A percentile compares a stretch with the other conserved stretches of the same genome.
These are phyloP conservation scores for Crotalus adamanteus DNA, from an alignment of 2,797 vertebrate species.

Conservation along the genomic window DNA sequence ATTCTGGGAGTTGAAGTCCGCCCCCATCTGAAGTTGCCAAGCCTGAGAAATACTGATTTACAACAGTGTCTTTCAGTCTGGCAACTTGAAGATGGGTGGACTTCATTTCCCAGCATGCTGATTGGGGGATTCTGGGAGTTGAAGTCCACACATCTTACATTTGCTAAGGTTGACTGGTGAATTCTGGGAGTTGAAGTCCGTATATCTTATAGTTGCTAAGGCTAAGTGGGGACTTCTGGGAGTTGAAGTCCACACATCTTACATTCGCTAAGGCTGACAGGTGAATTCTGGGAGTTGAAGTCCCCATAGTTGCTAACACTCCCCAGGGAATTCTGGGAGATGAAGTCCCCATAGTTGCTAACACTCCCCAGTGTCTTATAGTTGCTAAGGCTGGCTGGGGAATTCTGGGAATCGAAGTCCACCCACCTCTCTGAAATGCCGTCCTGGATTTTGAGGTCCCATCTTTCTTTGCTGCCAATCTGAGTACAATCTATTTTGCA, in stretches of 20 bases:
- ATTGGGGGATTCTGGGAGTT: background rate
- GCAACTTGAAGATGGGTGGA: background rate
- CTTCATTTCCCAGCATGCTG: background rate
- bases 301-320: no score
- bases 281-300: no score
- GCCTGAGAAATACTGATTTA: background rate
- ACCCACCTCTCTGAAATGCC: background rate
- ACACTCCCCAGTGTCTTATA: no score
- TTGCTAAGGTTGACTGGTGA: fast-evolving
- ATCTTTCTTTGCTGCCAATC: background rate
- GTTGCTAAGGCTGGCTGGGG: no score
- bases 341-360: no score
- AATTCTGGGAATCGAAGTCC: background rate
- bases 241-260: no score
- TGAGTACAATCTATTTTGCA: background rate
- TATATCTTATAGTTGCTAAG: no score
- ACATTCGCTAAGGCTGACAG: no score
- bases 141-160: no score
- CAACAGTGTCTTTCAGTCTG: background rate
- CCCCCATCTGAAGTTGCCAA: background rate
- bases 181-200: no score
- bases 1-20: background rate
- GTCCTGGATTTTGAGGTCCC: background rate
- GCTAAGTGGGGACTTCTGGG: no score
- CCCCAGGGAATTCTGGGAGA: no score